Evolutionary conservation across 2,888 invertebrate species (phyloP).

Genomic region (Andrena hattorfiana): DNA sequence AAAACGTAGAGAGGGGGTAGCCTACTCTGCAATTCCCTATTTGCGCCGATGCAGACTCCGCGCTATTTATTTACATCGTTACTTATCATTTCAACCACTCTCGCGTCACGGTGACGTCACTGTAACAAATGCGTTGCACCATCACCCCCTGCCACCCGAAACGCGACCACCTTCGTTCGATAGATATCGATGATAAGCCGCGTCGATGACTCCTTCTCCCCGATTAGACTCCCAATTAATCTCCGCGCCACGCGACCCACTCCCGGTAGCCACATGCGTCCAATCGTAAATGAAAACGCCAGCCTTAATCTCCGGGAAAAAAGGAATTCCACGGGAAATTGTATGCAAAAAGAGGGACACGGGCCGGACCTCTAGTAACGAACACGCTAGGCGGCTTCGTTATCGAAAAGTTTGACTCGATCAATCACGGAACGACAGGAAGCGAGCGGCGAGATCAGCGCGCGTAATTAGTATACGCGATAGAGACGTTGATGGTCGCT

Average conservation of each 20-base stretch:
- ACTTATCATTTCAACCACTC: constrained; percentile 75
- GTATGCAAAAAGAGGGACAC: background rate
- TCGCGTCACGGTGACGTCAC: constrained; percentile 69
- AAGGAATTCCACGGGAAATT: background rate
- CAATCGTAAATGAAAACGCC: too few species aligned
- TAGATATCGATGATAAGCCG: constrained; percentile 12
- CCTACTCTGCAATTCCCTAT: constrained; percentile 59
- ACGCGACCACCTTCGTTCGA: constrained; percentile 37
- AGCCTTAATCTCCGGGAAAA: background rate
- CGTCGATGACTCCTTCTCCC: too few species aligned
- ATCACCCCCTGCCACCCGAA: constrained; percentile 3
- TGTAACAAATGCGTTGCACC: constrained; percentile 59
- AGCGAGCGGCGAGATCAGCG: constrained; percentile 33
- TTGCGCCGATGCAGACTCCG: constrained; percentile 64
- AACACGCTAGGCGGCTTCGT: constrained; percentile 27
- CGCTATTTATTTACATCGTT: constrained; percentile 77
- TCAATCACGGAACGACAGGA: constrained; percentile 40
- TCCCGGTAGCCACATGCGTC: too few species aligned
- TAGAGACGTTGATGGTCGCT: constrained; percentile 57
- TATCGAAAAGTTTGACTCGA: constrained; percentile 33
- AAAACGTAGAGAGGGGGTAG: constrained; percentile 19
- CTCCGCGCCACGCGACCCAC: too few species aligned
- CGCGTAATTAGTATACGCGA: constrained; percentile 56
- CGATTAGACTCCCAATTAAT: too few species aligned
- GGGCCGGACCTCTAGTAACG: constrained; percentile 13